Percentiles rank a stretch among this genome's conserved stretches.
Evolutionary conservation across 2,113 vertebrate species (phyloP).

Genomic region (Corythoichthys intestinalis): DNA sequence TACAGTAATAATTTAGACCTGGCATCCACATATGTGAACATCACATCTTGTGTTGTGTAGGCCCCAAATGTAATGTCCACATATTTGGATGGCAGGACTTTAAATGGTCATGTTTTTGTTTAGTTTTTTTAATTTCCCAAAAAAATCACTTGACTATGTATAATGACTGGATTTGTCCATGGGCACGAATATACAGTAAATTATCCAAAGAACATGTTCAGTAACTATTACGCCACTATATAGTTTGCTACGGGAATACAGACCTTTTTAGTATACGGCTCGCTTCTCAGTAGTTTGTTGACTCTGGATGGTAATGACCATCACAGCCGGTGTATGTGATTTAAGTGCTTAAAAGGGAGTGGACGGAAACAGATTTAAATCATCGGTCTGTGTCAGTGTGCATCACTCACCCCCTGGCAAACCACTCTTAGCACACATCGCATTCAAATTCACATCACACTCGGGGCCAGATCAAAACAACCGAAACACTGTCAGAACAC

Average conservation of each 20-base stretch:
- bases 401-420: slow-evolving; percentile 40
- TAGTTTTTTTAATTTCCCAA: no score
- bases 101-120: no score
- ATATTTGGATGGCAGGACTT: no score
- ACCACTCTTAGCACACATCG: slow-evolving; percentile 39
- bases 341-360: slow-evolving; percentile 43
- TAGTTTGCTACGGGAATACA: neutral
- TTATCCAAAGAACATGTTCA: neutral
- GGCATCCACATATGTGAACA: no score
- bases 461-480: slow-evolving; percentile 31
- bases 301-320: neutral
- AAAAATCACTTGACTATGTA: no score
- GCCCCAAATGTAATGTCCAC: no score
- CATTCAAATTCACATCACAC: slow-evolving; percentile 56
- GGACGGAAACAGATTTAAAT: slow-evolving; percentile 39
- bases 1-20: no score
- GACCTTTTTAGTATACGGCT: neutral
- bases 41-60: no score
- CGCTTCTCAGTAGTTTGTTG: neutral
- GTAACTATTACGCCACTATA: neutral
- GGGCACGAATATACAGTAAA: no score
- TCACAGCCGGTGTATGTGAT: slow-evolving; percentile 6
- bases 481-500: slow-evolving; percentile 43
- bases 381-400: slow-evolving; percentile 38
- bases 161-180: no score